These are phyloP conservation scores for Astur gentilis DNA, from an alignment of 2,113 vertebrate genomes.

Conservation along the genomic window DNA sequence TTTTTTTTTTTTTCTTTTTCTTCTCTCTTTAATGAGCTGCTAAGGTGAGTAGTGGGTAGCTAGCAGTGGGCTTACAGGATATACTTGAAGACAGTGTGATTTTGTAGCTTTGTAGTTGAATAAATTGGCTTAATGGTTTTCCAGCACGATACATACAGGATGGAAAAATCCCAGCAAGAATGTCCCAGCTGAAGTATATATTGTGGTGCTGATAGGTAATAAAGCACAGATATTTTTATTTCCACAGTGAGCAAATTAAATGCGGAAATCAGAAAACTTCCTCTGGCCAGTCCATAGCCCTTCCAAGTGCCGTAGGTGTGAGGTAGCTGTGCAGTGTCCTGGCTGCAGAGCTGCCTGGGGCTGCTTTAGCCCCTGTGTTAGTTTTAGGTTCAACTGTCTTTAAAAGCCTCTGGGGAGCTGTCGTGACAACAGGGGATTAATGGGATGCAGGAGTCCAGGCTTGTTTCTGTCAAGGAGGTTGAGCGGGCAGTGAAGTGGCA, in stretches of 20 bases:
- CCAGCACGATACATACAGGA: background rate
- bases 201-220: background rate
- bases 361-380: background rate
- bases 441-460: background rate
- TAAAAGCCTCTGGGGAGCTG: background rate
- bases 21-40: background rate
- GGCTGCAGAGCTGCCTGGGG: background rate
- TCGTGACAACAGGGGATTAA: background rate
- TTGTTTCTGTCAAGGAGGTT: background rate
- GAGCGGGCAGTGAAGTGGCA: background rate
- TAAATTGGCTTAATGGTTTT: background rate
- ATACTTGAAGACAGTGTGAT: background rate
- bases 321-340: background rate
- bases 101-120: background rate
- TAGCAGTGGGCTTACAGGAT: background rate
- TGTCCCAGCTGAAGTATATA: background rate
- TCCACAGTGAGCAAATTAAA: background rate
- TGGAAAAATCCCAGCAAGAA: background rate
- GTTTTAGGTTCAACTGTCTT: background rate
- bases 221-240: background rate
- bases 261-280: background rate
- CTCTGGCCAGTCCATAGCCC: background rate
- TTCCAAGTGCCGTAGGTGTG: rapidly evolving
- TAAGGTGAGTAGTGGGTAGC: background rate
- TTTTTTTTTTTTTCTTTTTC: background rate